Conservation (phyloP, 2,888 invertebrate species). For the Hymenopus coronatus region DNA sequence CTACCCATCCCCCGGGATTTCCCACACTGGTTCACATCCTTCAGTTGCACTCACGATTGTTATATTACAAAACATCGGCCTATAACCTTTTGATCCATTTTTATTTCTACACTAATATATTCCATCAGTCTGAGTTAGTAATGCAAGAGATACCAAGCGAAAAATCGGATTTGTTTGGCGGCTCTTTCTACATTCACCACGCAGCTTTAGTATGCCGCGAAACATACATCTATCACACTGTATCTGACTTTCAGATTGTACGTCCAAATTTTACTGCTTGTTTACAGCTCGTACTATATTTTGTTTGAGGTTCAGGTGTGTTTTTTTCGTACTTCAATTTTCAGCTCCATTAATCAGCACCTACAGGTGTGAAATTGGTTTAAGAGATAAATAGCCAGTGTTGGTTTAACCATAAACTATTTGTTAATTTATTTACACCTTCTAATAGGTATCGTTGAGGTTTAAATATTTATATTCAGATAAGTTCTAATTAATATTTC, state of each 20-base stretch:
- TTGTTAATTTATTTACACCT: too few species aligned
- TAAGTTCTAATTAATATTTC: too few species aligned
- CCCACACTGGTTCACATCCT: too few species aligned
- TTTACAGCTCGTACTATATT: background rate
- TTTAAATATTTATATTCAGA: too few species aligned
- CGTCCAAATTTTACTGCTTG: background rate
- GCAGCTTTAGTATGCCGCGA: background rate
- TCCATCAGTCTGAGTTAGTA: background rate
- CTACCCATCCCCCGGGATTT: too few species aligned
- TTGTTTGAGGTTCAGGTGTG: background rate
- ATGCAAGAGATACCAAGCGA: background rate
- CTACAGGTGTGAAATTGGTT: background rate
- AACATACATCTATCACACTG: background rate
- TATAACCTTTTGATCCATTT: background rate
- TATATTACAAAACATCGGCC: background rate
- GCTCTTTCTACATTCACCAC: too few species aligned
- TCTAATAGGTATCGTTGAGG: too few species aligned
- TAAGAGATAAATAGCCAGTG: background rate
- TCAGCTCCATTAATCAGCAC: background rate
- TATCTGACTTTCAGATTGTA: background rate
- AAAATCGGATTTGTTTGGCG: background rate
- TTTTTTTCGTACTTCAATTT: background rate
- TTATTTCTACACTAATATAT: background rate
- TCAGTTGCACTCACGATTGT: background rate
- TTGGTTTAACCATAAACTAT: too few species aligned